Base-by-base conservation (phyloP, 2,888 invertebrate species). In the Ethmia dodecea region DNA sequence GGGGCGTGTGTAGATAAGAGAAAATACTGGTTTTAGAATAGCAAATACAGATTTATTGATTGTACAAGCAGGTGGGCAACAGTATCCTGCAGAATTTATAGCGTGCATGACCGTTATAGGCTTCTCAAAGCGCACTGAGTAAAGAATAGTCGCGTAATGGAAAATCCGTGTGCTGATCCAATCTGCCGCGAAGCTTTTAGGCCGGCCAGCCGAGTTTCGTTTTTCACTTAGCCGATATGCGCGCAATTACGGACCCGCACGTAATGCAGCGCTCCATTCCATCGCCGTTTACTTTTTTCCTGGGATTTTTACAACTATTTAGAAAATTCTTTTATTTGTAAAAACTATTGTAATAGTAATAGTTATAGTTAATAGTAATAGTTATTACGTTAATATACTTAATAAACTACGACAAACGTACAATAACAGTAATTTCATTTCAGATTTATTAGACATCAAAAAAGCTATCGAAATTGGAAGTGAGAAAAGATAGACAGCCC, bases 81-180 rank as follows among this genome's bases (percentile, higher is more conserved):
- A 29, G n/a, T n/a, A 20, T 22, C 18, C 16, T 29, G 29, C 18
- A 13, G 15, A 28, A 35, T 35, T 33, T 40, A 38, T 38, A 36
- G 28, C 47, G 43, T 52, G 46, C 47, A 33, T 34, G 35, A 29
- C 33, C 13, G 24, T 45, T n/a, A 28, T 31, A 28, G 49, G 46
- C 51, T 57, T 51, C 53, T 57, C 49, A 38, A 45, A 49, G 18
- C 49, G 27, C 27, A 55, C 49, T 53, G 58, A 55, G 60, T 60
- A 64, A 65, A 65, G 60, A 68, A 68, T 62, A 60, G 62, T 46
- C 54, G 52, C 53, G 69, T 79, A 81, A 84, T 81, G 79, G 78
- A 78, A 79, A 79, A 80, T 59, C 71, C 78, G 67, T 80, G 79
- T 78, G 81, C 72, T 76, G 81, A 81, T 83, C 71, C 76, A 77